These are phyloP conservation scores for Drosophila ustulata DNA, from an alignment of 2,888 invertebrate species.

Conservation along the genomic window DNA sequence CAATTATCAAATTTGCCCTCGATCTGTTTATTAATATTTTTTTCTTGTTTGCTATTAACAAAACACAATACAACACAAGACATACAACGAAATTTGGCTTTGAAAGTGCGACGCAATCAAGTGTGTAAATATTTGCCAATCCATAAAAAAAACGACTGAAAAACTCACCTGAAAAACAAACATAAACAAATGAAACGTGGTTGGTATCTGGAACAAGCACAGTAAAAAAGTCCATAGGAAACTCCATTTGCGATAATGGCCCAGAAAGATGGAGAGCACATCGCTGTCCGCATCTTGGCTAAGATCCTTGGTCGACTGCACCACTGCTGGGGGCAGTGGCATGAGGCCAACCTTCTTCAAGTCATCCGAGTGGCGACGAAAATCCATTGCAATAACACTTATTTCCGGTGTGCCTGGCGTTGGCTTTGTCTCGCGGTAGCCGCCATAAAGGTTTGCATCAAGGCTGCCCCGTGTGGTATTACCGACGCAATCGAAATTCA, in stretches of 20 bases:
- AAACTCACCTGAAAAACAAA: constrained; percentile 86
- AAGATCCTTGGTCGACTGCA: constrained; percentile 51
- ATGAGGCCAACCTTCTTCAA: constrained; percentile 73
- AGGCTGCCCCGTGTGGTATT: constrained; percentile 72
- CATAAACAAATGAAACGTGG: constrained; percentile 88
- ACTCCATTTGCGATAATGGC: constrained; percentile 88
- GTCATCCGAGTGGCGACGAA: constrained; percentile 82
- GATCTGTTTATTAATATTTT: constrained; percentile 30
- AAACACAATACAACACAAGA: constrained; percentile 13
- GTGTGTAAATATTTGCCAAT: constrained; percentile 64
- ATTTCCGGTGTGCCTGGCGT: constrained; percentile 82
- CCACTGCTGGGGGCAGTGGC: constrained; percentile 2
- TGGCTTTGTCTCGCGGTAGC: constrained; percentile 76
- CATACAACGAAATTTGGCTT: constrained; percentile 28
- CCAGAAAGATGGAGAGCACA: constrained; percentile 86
- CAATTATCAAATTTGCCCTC: constrained; percentile 38
- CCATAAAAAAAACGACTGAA: constrained; percentile 41
- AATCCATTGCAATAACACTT: constrained; percentile 83
- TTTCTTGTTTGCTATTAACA: constrained; percentile 12
- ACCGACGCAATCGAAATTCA: constrained; percentile 78
- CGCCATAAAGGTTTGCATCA: constrained; percentile 78
- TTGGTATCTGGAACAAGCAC: constrained; percentile 87
- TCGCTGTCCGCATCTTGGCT: constrained; percentile 85
- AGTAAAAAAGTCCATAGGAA: constrained; percentile 87
- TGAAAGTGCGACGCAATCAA: constrained; percentile 62